These are phyloP conservation scores for Propsilocerus akamusi DNA, from an alignment of 1,140 invertebrate genomes.

Conservation along the genomic window DNA sequence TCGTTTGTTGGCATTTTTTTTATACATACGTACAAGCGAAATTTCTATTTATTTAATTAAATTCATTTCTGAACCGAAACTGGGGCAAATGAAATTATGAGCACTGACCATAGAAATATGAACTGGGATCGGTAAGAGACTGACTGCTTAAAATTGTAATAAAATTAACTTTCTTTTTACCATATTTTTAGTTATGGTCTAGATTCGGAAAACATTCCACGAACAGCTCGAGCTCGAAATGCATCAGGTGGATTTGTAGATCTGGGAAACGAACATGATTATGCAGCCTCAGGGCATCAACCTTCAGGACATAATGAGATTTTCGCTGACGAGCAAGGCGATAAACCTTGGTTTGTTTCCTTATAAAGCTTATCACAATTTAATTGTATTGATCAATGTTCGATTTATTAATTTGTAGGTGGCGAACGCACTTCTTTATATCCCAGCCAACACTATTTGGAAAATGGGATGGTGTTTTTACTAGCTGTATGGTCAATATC, in stretches of 20 bases:
- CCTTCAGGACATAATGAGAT: slow-evolving; percentile 71
- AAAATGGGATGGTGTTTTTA: slow-evolving; percentile 95
- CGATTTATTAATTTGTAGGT: slow-evolving; percentile 36
- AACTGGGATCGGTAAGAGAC: not conserved
- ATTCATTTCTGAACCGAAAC: no score
- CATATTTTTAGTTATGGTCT: slow-evolving; percentile 13
- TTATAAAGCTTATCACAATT: not conserved
- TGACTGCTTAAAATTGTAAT: not conserved
- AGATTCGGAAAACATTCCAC: slow-evolving; percentile 20
- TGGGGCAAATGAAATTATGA: no score
- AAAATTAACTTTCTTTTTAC: not conserved
- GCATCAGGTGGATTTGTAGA: slow-evolving; percentile 47
- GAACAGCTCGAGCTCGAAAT: slow-evolving; percentile 22
- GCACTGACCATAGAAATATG: not conserved
- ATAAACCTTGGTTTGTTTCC: slow-evolving; percentile 20
- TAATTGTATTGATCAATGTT: not conserved
- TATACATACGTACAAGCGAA: no score
- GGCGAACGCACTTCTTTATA: slow-evolving; percentile 85
- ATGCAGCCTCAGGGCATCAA: slow-evolving; percentile 57
- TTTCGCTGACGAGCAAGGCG: slow-evolving; percentile 67
- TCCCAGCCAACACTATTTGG: slow-evolving; percentile 88
- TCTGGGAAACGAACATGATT: slow-evolving; percentile 49
- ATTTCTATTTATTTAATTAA: no score
- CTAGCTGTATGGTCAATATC: slow-evolving; percentile 73
- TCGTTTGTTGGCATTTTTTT: no score